A percentile compares a stretch with the other conserved stretches of the same genome.
phyloP scores from a whole-genome alignment of 92 coral and sea anemone genomes.

The Pocillopora meandrina region DNA sequence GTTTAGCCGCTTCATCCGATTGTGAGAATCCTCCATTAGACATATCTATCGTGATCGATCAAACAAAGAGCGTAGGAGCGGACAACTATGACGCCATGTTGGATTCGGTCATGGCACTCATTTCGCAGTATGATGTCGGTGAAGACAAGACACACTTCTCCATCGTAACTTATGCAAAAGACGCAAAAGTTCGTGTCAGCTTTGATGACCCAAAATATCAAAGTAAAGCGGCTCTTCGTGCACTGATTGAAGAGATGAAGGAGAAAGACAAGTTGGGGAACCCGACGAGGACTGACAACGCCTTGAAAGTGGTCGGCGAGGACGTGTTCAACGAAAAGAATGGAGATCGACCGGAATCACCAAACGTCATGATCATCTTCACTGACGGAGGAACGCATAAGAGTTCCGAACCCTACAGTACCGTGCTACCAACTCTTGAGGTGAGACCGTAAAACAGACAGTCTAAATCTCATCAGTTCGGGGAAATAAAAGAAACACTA shows the following conservation, averaged over 20 bases:
- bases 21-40: constrained; percentile 27
- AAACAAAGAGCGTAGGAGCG: constrained; percentile 19
- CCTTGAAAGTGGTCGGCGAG: background rate
- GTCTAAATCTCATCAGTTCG: too few species aligned
- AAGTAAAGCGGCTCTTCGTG: background rate
- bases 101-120: constrained; percentile 14
- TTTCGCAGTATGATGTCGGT: constrained; percentile 26
- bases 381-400: constrained; percentile 16
- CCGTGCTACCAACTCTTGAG: constrained; percentile 16
- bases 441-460: background rate
- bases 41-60: constrained; percentile 15
- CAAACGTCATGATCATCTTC: constrained; percentile 27
- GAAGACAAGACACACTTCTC: constrained; percentile 4
- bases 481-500: too few species aligned
- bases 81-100: constrained; percentile 28
- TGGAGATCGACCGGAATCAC: constrained; percentile 31
- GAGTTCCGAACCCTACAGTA: constrained; percentile 3
- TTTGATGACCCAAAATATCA: constrained; percentile 2
- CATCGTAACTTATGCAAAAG: background rate
- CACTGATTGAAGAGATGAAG: constrained; percentile 13
- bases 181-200: constrained; percentile 2
- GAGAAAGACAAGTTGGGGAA: background rate
- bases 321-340: constrained; percentile 6
- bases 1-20: background rate
- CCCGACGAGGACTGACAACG: constrained; percentile 13